Evolutionary conservation across 2,797 vertebrate species (phyloP), one percentile per base, ranked within the genome.

Genomic region (Manis crassicaudata): DNA sequence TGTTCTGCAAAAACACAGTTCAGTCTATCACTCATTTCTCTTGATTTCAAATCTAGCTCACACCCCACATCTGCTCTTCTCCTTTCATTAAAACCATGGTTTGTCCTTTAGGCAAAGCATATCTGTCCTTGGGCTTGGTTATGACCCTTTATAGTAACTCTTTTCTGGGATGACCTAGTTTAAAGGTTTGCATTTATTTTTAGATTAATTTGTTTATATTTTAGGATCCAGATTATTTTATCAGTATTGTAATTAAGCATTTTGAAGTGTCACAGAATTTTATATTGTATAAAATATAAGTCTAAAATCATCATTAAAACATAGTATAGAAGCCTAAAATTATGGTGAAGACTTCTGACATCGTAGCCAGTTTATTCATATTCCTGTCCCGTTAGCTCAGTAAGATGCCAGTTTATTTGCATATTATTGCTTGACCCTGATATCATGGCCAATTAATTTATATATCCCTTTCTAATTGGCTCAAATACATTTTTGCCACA

Each of bases 381-480:
- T 92, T 92, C 70, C 77, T 94, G 92, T 92, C 58, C 82, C 27
- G 50, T 97, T 97, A 97, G 86, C 84, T 93, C 96, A 81, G 32
- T 93, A 93, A 94, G 58, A 94, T 93, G 90, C 93, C 58, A 94
- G 68, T 68, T 92, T 76, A 97, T 97, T 97, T 97, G 97, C 96
- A 97, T 97, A 96, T 96, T 90, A 96, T 96, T 95, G 84, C 94
- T 94, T 96, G 95, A 97, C 96, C 96, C 97, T 88, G 92, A 86
- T 95, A 96, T 94, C 83, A 97, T 52, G 85, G 92, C 80, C 92
- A 92, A 92, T 95, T 97, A 96, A 96, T 97, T 97, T 97, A 92
- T 97, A 97, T 97, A 97, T 97, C 95, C 95, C 43, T 94, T 77
- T 97, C 96, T 97, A 97, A 97, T 97, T 94, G 95, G 87, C 92